phyloP scores from a whole-genome alignment of 1,140 invertebrate species.

The Battus philenor region DNA sequence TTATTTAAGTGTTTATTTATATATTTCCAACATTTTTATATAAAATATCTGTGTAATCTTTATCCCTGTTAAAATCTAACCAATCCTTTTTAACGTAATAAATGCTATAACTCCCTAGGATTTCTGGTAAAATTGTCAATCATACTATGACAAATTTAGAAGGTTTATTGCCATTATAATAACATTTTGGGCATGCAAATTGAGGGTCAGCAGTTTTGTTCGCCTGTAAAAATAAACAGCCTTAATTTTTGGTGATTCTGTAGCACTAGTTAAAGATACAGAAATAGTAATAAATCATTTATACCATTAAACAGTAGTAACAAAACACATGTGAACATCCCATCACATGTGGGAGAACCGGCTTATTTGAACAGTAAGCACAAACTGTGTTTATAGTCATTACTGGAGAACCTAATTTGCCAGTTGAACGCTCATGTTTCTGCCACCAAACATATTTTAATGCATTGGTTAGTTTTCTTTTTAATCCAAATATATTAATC shows the following conservation, averaged over 20 bases:
- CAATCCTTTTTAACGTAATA: too few species aligned
- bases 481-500: constrained; percentile 76
- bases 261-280: not conserved
- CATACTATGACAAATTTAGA: constrained; percentile 38
- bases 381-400: constrained; percentile 74
- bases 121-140: not conserved
- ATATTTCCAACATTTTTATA: too few species aligned
- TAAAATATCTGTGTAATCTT: too few species aligned
- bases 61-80: too few species aligned
- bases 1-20: too few species aligned
- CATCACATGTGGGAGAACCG: constrained; percentile 79
- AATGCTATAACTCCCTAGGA: too few species aligned
- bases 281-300: not conserved
- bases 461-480: constrained; percentile 60
- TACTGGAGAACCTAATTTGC: constrained; percentile 15
- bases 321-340: constrained; percentile 80
- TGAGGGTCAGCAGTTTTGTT: constrained; percentile 58
- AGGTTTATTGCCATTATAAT: constrained; percentile 52
- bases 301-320: constrained; percentile 78
- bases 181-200: constrained; percentile 59
- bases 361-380: constrained; percentile 75
- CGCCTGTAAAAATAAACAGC: constrained; percentile 45
- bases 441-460: constrained; percentile 65
- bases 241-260: not conserved
- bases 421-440: constrained; percentile 22